Conservation (phyloP, 2,797 vertebrate species). For the Zenarchopterus dispar region DNA sequence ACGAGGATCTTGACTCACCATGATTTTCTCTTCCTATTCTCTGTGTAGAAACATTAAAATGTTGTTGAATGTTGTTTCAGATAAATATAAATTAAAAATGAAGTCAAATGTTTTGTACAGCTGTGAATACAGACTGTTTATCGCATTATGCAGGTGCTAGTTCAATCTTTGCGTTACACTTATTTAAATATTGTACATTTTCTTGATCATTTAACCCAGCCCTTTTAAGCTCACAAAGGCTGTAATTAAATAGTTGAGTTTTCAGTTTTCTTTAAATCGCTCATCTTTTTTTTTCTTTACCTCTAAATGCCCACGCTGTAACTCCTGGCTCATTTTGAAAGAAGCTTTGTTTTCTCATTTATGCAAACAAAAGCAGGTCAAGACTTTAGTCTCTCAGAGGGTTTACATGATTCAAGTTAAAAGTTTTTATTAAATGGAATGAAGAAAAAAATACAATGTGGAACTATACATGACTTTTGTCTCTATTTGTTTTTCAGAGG, state of each 20-base stretch:
- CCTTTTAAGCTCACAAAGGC: too few relatives aligned
- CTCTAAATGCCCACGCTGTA: background rate
- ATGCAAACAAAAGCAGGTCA: background rate
- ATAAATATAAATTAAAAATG: background rate
- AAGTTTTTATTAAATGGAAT: background rate
- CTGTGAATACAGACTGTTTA: background rate
- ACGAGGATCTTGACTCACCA: constrained; percentile 4
- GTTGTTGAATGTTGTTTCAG: background rate
- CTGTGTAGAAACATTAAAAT: background rate
- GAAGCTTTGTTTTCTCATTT: background rate
- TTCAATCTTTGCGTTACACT: background rate
- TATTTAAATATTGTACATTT: background rate
- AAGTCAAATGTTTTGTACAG: background rate
- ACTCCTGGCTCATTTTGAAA: background rate
- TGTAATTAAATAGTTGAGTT: background rate
- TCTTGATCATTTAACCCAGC: too few relatives aligned
- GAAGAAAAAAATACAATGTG: background rate
- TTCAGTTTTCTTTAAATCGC: background rate
- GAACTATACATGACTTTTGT: background rate
- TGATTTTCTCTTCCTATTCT: constrained; percentile 14
- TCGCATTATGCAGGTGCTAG: background rate
- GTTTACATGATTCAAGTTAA: background rate
- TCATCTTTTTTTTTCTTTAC: background rate
- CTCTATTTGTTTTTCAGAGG: constrained; percentile 44
- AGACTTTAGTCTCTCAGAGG: background rate